Percentiles rank a stretch among this genome's conserved stretches.
Conservation (phyloP, 1,140 invertebrate species). For the Drosophila orena region DNA sequence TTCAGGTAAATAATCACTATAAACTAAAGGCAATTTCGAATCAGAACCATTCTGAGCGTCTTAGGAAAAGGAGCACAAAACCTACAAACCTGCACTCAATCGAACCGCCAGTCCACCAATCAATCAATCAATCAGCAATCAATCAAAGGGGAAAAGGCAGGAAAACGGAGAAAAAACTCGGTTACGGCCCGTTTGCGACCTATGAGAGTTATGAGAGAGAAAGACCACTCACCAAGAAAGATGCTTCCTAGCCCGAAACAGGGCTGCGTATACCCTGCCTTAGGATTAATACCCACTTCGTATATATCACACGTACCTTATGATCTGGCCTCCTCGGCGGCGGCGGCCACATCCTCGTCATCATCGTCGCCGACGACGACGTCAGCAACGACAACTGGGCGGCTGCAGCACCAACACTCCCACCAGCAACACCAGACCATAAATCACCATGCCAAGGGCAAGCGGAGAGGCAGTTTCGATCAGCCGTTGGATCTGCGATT, state of each 20-base stretch:
- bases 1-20: constrained; percentile 46
- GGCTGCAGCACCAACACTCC: constrained; percentile 36
- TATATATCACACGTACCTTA: constrained; percentile 84
- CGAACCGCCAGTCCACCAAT: constrained; percentile 11
- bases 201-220: constrained; percentile 89
- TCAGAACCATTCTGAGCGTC: background rate
- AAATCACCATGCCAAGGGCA: constrained; percentile 60
- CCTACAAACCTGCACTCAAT: constrained; percentile 1
- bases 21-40: constrained; percentile 31
- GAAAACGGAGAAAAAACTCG: constrained; percentile 20
- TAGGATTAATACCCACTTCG: constrained; percentile 86
- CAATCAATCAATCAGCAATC: background rate
- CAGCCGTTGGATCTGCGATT: constrained; percentile 93
- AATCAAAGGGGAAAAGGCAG: background rate
- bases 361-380: constrained; percentile 47
- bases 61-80: constrained; percentile 4
- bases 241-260: constrained; percentile 91
- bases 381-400: constrained; percentile 33
- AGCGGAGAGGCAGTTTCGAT: constrained; percentile 86
- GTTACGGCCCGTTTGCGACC: constrained; percentile 33
- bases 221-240: constrained; percentile 91
- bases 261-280: constrained; percentile 89
- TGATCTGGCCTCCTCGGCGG: constrained; percentile 83
- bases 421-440: constrained; percentile 38
- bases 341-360: constrained; percentile 35